Evolutionary conservation across 2,888 invertebrate species (phyloP).

Genomic region (Athalia circularis): DNA sequence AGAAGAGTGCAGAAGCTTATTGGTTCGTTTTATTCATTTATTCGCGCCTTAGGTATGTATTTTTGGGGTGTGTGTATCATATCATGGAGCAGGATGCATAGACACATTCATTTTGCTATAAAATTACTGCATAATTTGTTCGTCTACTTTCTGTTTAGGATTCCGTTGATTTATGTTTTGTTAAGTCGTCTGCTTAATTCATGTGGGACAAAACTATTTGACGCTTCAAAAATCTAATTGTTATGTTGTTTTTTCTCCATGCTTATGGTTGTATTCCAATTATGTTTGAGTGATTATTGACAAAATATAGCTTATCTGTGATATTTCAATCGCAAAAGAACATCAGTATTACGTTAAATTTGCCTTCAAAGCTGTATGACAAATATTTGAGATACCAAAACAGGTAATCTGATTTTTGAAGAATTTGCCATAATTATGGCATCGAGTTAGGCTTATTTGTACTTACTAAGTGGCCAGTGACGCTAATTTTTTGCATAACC

Average conservation of each 20-base stretch:
- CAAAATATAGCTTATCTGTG: not conserved
- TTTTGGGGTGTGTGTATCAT: not conserved
- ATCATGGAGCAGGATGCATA: conserved; percentile 6
- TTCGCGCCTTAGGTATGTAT: not conserved
- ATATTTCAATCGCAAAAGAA: not conserved
- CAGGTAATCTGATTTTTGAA: too few species aligned
- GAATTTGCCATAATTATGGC: too few species aligned
- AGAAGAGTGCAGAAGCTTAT: conserved; percentile 5
- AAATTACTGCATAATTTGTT: conserved; percentile 5
- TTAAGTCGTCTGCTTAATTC: not conserved
- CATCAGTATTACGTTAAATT: not conserved
- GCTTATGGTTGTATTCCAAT: conserved; percentile 13
- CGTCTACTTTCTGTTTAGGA: not conserved
- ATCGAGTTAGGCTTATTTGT: too few species aligned
- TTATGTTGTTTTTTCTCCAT: not conserved
- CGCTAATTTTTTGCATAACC: too few species aligned
- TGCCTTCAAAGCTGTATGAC: not conserved
- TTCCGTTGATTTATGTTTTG: not conserved
- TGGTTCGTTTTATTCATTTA: conserved; percentile 8
- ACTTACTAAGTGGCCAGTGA: too few species aligned
- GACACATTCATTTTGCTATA: not conserved
- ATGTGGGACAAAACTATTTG: conserved; percentile 19
- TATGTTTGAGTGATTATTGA: not conserved
- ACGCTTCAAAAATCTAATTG: conserved; percentile 11
- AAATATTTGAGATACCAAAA: too few species aligned